Percentiles rank a stretch among this genome's conserved stretches.
These are phyloP conservation scores for Berghia stephanieae DNA, from an alignment of 1,140 invertebrate species.

Conservation along the genomic window DNA sequence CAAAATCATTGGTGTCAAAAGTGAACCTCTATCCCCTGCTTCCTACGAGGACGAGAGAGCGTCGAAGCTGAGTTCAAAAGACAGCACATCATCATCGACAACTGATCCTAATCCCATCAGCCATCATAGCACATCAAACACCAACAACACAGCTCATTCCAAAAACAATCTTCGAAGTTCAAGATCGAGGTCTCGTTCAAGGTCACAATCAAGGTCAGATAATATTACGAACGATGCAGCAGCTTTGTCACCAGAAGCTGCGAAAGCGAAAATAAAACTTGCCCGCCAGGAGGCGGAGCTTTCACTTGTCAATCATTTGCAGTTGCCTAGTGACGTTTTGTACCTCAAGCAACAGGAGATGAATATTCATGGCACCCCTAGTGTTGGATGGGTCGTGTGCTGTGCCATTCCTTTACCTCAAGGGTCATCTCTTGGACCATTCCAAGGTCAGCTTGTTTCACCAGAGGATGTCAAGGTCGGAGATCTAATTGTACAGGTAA, in stretches of 20 bases:
- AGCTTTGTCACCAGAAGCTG: neutral
- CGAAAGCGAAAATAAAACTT: neutral
- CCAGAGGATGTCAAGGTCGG: conserved; percentile 48
- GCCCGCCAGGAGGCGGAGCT: conserved; percentile 26
- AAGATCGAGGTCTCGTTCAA: conserved; percentile 10
- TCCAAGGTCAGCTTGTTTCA: conserved; percentile 46
- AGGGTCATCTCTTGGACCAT: conserved; percentile 56
- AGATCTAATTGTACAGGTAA: conserved; percentile 52
- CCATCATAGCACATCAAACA: neutral
- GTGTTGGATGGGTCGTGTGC: conserved; percentile 50
- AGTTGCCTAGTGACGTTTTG: conserved; percentile 55
- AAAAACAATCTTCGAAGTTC: neutral
- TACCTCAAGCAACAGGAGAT: conserved; percentile 52
- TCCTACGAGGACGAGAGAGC: no score
- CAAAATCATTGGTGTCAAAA: neutral
- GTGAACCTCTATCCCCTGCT: neutral
- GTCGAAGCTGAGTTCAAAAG: neutral
- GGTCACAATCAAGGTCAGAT: conserved; percentile 20
- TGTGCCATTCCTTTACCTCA: conserved; percentile 50
- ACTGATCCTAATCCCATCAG: neutral
- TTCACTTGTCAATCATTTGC: conserved; percentile 46
- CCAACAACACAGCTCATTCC: neutral
- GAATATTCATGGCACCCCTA: conserved; percentile 37
- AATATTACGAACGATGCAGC: neutral
- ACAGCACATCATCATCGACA: neutral